Conservation (phyloP, 2,113 vertebrate species). For the Pavo muticus region DNA sequence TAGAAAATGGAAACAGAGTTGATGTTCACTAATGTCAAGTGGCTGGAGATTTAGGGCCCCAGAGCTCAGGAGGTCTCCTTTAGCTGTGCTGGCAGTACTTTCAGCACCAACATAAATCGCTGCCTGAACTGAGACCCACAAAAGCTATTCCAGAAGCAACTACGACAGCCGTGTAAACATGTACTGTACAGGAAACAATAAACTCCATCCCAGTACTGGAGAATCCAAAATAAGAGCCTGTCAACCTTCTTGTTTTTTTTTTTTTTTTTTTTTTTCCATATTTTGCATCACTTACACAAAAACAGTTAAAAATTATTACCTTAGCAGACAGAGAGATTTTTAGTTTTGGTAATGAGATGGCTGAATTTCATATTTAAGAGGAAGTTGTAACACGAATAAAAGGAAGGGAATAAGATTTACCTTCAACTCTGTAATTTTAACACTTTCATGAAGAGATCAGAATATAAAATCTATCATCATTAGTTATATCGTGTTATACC, state of each 20-base stretch:
- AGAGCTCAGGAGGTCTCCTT: constrained; percentile 14
- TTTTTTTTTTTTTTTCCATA: neutral
- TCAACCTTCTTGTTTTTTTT: neutral
- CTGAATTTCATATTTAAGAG: neutral
- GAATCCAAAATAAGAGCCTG: neutral
- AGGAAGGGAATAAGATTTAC: neutral
- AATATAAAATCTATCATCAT: neutral
- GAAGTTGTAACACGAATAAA: neutral
- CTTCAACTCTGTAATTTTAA: neutral
- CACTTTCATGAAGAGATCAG: neutral
- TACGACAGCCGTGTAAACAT: neutral
- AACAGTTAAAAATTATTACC: neutral
- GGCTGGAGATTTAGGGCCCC: constrained; percentile 49
- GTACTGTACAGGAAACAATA: neutral
- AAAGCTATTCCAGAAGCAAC: neutral
- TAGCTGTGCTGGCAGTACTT: neutral
- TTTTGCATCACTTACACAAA: neutral
- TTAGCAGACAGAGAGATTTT: neutral
- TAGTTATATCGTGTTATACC: neutral
- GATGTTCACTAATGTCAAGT: constrained; percentile 19
- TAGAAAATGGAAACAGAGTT: constrained; percentile 21
- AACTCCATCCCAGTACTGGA: neutral
- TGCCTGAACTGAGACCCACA: neutral
- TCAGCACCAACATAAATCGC: neutral
- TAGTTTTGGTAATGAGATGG: neutral